Percentiles rank a stretch among this genome's conserved stretches.
Evolutionary conservation across 37 sponge, comb jelly and placozoan genomes (phyloP).

Genomic region (Theonella swinhoei): DNA sequence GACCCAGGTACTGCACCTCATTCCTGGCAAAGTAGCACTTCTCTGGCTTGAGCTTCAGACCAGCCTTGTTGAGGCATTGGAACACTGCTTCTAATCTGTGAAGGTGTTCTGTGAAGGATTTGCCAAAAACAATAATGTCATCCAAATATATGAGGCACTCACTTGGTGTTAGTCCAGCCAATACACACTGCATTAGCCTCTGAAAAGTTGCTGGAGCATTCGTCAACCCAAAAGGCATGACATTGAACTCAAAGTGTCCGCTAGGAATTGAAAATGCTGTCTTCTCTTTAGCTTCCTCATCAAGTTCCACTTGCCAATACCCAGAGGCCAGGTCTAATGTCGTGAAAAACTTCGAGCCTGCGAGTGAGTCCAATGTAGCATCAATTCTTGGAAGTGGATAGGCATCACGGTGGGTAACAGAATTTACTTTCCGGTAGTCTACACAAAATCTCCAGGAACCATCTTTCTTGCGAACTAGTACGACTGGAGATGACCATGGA

Average conservation of each 20-base stretch:
- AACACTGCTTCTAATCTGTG: background rate
- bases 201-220: conserved; percentile 64
- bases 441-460: conserved; percentile 46
- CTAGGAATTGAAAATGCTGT: conserved; percentile 57
- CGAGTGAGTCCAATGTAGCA: conserved; percentile 47
- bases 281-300: conserved; percentile 45
- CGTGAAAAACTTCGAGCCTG: conserved; percentile 32
- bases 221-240: conserved; percentile 62
- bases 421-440: conserved; percentile 50
- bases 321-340: conserved; percentile 67
- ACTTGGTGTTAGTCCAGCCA: conserved; percentile 15
- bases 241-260: conserved; percentile 58
- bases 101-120: conserved; percentile 27
- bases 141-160: conserved; percentile 13
- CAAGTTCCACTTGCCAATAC: conserved; percentile 56
- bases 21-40: conserved; percentile 17
- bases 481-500: conserved; percentile 12
- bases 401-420: conserved; percentile 52
- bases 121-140: conserved; percentile 21
- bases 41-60: conserved; percentile 6
- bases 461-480: conserved; percentile 22
- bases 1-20: conserved; percentile 23
- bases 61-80: background rate
- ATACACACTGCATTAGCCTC: conserved; percentile 25
- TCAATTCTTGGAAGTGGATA: conserved; percentile 66